Evolutionary conservation across 1,140 invertebrate species (phyloP), one percentile per base, ranked within the genome.

Genomic region (Odontomachus brunneus): DNA sequence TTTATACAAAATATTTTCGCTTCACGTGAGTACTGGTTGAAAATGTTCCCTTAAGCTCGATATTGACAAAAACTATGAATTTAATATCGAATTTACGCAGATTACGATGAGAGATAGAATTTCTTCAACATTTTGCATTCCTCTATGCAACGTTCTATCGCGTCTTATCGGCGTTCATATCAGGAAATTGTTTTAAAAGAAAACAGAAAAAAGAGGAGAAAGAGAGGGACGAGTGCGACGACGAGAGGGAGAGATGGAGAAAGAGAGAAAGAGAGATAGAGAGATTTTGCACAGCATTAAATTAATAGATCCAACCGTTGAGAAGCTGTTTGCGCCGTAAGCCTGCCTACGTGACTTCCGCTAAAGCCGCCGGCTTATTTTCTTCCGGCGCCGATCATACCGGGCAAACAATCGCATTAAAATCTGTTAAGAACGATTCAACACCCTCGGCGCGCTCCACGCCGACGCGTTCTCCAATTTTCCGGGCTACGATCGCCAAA

Each of bases 271-370:
- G 38, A 44, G 3, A 11, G 38, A 44, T 0, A 11, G 9, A 87
- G 87, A 82, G 76, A 88, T 92, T 89, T 82, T 72, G 75, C 72
- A n/a, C n/a, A 72, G 84, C 83, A 91, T 92, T 92, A 92, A 92
- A 91, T 92, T 92, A 91, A 92, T 91, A 92, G 89, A 87, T 88
- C 73, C 73, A 81, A 84, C 72, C 63, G 71, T 73, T 84, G 84
- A 74, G 62, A 48, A 60, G 69, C 85, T 92, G 89, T 92, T 91
- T 91, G 82, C 83, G 63, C 82, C 55, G 80, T 91, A 90, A 92
- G 89, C 89, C 87, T 84, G 88, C 81, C 89, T 93, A 88, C 92
- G 92, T 93, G 92, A 92, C 91, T 92, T 89, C 84, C 85, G 87
- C 82, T 82, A 84, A 86, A 67, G 76, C 84, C 87, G 84, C 88